Percentiles rank a stretch among this genome's conserved stretches.
Conservation (phyloP, 2,797 vertebrate genomes). For the Eremophila alpestris region DNA sequence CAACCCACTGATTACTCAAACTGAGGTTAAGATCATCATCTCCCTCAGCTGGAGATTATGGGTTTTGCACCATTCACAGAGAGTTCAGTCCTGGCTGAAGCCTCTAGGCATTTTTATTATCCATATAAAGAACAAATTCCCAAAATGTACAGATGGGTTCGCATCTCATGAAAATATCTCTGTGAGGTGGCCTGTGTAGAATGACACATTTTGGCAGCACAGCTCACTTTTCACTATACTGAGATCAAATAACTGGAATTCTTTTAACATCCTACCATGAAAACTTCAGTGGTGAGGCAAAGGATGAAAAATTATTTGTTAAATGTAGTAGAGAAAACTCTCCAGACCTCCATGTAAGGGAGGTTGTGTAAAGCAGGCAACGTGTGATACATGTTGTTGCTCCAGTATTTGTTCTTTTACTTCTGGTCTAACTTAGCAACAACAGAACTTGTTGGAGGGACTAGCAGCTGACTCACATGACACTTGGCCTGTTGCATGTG, state of each 20-base stretch:
- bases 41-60: not conserved
- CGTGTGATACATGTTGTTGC: rapidly evolving
- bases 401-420: not conserved
- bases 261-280: not conserved
- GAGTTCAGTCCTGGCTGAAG: not conserved
- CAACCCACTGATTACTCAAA: not conserved
- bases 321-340: not conserved
- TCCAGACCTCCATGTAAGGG: not conserved
- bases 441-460: not conserved
- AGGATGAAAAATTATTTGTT: not conserved
- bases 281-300: not conserved
- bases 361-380: not conserved
- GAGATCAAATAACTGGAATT: not conserved
- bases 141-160: not conserved
- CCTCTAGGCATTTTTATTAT: not conserved
- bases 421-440: not conserved
- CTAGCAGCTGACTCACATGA: not conserved
- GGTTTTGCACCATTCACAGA: not conserved
- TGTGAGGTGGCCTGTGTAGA: not conserved
- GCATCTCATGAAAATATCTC: not conserved
- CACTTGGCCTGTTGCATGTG: not conserved
- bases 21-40: not conserved
- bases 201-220: not conserved
- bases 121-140: not conserved
- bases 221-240: not conserved